A percentile compares a stretch with the other conserved stretches of the same genome.
Evolutionary conservation across 2,113 vertebrate species (phyloP).

Genomic region (Amblyornis subalaris): DNA sequence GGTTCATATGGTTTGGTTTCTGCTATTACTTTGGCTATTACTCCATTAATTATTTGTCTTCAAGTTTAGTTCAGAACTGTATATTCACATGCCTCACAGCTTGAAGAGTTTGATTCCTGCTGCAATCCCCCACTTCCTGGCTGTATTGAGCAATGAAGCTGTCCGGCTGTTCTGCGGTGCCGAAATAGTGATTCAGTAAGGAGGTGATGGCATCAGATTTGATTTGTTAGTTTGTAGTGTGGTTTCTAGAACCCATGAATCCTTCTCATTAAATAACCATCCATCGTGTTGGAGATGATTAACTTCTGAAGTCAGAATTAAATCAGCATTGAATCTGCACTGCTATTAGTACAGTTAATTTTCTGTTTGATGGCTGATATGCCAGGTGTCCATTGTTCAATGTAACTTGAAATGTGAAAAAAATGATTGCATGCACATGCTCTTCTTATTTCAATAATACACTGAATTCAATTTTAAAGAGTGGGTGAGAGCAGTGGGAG

Average conservation of each 20-base stretch:
- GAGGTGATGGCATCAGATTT: constrained; percentile 8
- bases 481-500: constrained; percentile 25
- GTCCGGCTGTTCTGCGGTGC: neutral
- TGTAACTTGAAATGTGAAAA: constrained; percentile 13
- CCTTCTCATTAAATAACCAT: constrained; percentile 60
- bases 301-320: constrained; percentile 54
- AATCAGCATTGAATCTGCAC: constrained; percentile 36
- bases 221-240: constrained; percentile 39
- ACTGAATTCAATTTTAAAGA: constrained; percentile 32
- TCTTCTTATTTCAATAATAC: constrained; percentile 24
- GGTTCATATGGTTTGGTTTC: neutral
- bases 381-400: constrained; percentile 36
- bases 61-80: neutral
- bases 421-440: neutral
- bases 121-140: neutral
- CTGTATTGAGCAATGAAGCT: neutral
- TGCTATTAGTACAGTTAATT: constrained; percentile 14
- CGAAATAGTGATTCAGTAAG: constrained; percentile 15
- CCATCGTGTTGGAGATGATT: constrained; percentile 43
- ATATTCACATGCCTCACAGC: neutral
- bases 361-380: constrained; percentile 30
- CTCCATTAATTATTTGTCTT: neutral
- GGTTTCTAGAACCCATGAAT: constrained; percentile 54
- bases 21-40: neutral
- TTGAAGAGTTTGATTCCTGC: neutral